Conservation (phyloP, 37 sponge, comb jelly and placozoan genomes). For the Chondrilla cf. caribensis region DNA sequence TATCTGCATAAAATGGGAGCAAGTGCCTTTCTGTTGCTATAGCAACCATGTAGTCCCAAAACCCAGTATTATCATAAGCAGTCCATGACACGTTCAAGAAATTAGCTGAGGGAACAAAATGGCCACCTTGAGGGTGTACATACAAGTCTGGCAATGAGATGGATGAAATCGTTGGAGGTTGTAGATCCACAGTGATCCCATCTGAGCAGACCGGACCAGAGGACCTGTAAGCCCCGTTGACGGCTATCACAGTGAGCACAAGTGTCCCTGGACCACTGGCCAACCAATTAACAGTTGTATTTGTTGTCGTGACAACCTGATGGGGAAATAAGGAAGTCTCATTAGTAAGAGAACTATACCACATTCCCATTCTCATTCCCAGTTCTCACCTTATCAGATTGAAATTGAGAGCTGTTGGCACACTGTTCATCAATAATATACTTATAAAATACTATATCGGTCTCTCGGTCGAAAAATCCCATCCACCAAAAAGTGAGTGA, state of each 20-base stretch:
- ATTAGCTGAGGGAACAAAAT: slow-evolving; percentile 13
- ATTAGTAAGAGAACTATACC: too few species aligned
- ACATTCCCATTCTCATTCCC: too few species aligned
- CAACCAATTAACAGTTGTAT: slow-evolving; percentile 32
- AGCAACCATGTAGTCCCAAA: slow-evolving; percentile 55
- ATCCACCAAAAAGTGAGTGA: slow-evolving; percentile 49
- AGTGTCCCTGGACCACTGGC: slow-evolving; percentile 57
- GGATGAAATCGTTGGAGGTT: slow-evolving; percentile 39
- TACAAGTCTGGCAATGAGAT: neutral
- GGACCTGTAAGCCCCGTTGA: slow-evolving; percentile 48
- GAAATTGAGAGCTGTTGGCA: slow-evolving; percentile 22
- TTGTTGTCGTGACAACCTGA: slow-evolving; percentile 21
- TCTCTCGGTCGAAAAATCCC: slow-evolving; percentile 83
- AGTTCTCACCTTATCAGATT: too few species aligned
- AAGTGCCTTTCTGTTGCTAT: slow-evolving; percentile 8
- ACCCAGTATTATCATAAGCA: slow-evolving; percentile 51
- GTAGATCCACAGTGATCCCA: slow-evolving; percentile 65
- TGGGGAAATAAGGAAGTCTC: neutral
- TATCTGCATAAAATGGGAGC: neutral
- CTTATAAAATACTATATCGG: slow-evolving; percentile 56
- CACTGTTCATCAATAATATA: slow-evolving; percentile 45
- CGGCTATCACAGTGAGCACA: slow-evolving; percentile 66
- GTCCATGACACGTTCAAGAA: slow-evolving; percentile 66
- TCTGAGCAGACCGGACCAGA: slow-evolving; percentile 74
- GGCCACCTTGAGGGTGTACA: neutral